Conservation (phyloP, 2,113 vertebrate species). For the Tylochromis polylepis region DNA sequence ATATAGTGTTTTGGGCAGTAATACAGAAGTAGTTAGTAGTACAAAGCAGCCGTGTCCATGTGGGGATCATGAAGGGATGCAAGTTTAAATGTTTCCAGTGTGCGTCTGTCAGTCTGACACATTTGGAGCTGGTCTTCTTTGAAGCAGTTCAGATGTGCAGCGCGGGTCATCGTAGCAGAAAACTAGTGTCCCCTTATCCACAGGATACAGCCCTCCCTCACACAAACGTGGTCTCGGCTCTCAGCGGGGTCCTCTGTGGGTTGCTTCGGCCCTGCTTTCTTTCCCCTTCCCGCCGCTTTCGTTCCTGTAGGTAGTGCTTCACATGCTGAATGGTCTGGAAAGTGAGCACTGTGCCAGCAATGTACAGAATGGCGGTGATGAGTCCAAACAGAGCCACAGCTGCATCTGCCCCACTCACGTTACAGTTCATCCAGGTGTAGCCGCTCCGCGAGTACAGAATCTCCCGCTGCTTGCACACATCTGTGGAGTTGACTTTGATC, state of each 20-base stretch:
- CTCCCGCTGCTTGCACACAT: slow-evolving; percentile 74
- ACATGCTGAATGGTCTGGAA: slow-evolving; percentile 58
- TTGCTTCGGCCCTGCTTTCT: neutral
- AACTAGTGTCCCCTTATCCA: neutral
- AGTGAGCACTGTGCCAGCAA: slow-evolving; percentile 64
- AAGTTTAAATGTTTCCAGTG: neutral
- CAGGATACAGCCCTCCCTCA: slow-evolving; percentile 6
- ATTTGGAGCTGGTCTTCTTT: neutral
- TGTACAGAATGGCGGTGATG: slow-evolving; percentile 72
- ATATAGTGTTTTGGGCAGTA: neutral
- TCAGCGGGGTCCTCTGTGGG: neutral
- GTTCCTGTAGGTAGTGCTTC: slow-evolving; percentile 45
- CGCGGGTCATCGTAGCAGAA: neutral
- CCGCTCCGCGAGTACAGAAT: slow-evolving; percentile 76
- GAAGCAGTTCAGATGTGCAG: neutral
- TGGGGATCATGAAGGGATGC: neutral
- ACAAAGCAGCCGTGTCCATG: neutral
- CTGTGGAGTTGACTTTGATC: slow-evolving; percentile 76
- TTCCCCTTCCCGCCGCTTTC: slow-evolving; percentile 2
- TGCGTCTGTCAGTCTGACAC: neutral
- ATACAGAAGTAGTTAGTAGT: neutral
- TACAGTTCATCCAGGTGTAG: slow-evolving; percentile 85
- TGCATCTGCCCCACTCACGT: slow-evolving; percentile 76
- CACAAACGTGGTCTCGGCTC: slow-evolving; percentile 37
- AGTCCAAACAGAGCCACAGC: slow-evolving; percentile 76